Base-by-base conservation (phyloP, 2,113 vertebrate species). In the Caranx melampygus region DNA sequence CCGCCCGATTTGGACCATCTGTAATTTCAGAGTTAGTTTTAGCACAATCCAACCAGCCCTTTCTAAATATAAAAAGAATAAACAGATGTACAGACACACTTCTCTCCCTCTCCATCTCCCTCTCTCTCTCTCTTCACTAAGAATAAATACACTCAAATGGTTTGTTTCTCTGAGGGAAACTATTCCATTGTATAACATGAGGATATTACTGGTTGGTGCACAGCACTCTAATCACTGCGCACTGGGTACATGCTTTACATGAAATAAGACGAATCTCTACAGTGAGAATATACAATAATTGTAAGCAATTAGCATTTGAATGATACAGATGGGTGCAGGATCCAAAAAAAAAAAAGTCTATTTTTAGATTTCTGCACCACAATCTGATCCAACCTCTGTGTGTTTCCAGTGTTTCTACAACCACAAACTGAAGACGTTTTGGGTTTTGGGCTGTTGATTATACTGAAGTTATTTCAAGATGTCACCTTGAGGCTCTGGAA, bases 11-110 rank as follows among this genome's bases (percentile, higher is more conserved):
- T 45, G 82, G 74, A 82, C 75, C 79, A 79, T 83, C 90, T 93
- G 86, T 92, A 89, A 92, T 92, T 92, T 91, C 57, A 59, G 81
- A 73, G 81, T 74, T 88, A 72, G 59, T 85, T 93, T 89, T 89
- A 91, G 84, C 86, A 87, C 79, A 42, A 89, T 85, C 82, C 65
- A 64, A 75, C 78, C 83, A 76, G 72, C 51, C 33, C 57, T 47
- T 64, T 89, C 89, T 88, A 88, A 89, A 85, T 87, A 87, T 87
- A 90, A 82, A 71, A 69, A 61, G 71, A 79, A 87, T 59, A 83
- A 88, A 85, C 82, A 79, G 60, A 90, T 70, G 84, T 21, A 57
- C 51, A 71, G 72, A 78, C 75, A 84, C 63, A 60, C 42, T 83
- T 58, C 14, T 66, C 49, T 70, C 14, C 20, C 33, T 49, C 20